Conservation (phyloP, 1,140 invertebrate genomes). For the Hermatobates lingyangjiaoensis region DNA sequence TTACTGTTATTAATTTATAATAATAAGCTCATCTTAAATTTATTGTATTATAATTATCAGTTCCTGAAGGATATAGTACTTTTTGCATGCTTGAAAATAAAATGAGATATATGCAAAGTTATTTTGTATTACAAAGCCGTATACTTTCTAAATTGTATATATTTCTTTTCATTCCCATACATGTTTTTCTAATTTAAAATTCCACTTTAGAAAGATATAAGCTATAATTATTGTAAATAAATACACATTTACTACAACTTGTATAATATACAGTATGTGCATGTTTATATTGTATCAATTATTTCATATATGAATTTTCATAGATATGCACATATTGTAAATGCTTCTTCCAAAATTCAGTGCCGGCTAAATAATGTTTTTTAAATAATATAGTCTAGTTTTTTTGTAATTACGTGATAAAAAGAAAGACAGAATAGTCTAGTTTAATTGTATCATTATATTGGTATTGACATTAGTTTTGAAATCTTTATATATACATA, state of each 20-base stretch:
- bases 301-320: not conserved
- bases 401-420: conserved; percentile 7
- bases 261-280: not conserved
- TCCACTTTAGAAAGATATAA: no score
- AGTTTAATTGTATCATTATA: not conserved
- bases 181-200: no score
- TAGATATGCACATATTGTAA: conserved; percentile 3
- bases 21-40: no score
- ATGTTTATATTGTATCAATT: not conserved
- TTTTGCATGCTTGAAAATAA: no score
- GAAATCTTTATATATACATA: not conserved
- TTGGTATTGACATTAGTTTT: not conserved
- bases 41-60: no score
- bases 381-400: conserved; percentile 11
- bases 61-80: no score
- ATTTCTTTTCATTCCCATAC: not conserved
- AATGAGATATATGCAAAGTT: no score
- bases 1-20: no score
- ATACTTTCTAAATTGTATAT: not conserved
- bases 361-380: conserved; percentile 11
- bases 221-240: not conserved
- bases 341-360: conserved; percentile 14
- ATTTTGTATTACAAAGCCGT: no score
- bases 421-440: not conserved
- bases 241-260: not conserved